These are phyloP conservation scores for Plagodis dolabraria DNA, from an alignment of 2,888 invertebrate genomes.

Conservation along the genomic window DNA sequence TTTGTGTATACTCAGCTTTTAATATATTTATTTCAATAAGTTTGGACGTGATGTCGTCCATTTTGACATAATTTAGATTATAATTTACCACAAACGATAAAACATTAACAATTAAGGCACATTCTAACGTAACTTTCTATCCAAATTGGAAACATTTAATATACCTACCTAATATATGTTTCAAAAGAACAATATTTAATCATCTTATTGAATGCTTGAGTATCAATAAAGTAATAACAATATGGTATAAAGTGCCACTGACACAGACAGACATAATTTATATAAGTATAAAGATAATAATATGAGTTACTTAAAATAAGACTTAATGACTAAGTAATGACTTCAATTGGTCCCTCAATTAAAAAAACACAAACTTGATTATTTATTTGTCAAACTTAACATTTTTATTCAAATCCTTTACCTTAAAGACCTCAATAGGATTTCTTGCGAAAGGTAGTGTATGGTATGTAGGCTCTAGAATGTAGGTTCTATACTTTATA, in stretches of 20 bases:
- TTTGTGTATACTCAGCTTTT: background rate
- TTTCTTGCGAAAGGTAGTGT: too few relatives aligned
- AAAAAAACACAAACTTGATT: background rate
- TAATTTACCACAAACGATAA: constrained; percentile 38
- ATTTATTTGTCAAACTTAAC: background rate
- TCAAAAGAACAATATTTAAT: background rate
- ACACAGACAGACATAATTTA: background rate
- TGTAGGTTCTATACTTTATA: too few relatives aligned
- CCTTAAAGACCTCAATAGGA: too few relatives aligned
- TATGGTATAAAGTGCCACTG: background rate
- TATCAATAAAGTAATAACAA: background rate
- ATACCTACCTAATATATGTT: too few relatives aligned
- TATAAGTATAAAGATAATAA: background rate
- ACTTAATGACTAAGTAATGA: constrained; percentile 13
- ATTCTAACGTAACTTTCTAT: background rate
- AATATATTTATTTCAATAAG: background rate
- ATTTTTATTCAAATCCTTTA: too few relatives aligned
- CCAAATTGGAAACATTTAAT: too few relatives aligned
- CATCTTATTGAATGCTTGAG: constrained; percentile 4
- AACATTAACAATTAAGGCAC: constrained; percentile 27
- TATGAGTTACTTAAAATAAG: background rate
- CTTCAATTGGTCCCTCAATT: constrained; percentile 9
- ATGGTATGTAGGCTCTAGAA: too few relatives aligned
- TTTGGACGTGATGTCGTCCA: constrained; percentile 21
- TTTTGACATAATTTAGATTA: constrained; percentile 13